Conservation (phyloP, 2,888 invertebrate genomes). For the Pilophorus perplexus region DNA sequence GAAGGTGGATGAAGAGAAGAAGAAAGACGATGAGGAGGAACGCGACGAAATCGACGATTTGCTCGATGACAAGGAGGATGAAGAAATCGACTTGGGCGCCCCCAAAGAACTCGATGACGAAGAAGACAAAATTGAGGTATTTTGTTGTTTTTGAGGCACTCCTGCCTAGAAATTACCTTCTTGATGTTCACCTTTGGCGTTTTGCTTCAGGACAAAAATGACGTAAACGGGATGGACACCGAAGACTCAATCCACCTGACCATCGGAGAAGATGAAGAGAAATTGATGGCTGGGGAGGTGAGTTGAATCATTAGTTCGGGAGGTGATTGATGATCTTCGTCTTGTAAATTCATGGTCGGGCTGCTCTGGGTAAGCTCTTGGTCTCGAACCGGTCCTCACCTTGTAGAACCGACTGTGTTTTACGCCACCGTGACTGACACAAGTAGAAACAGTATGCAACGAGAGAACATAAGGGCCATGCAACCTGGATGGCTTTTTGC, state of each 20-base stretch:
- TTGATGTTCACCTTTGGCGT: not conserved
- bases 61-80: slow-evolving; percentile 15
- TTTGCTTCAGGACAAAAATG: slow-evolving; percentile 41
- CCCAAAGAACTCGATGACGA: slow-evolving; percentile 43
- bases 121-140: slow-evolving; percentile 5
- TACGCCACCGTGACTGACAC: no score
- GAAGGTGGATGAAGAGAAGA: slow-evolving; percentile 20
- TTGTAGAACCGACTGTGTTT: no score
- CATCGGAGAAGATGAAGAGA: slow-evolving; percentile 75
- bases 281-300: slow-evolving; percentile 75
- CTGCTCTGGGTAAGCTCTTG: no score
- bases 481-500: no score
- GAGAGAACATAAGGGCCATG: no score
- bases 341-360: no score
- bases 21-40: slow-evolving; percentile 36
- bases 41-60: slow-evolving; percentile 13
- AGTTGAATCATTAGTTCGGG: slow-evolving; percentile 46
- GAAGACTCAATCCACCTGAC: slow-evolving; percentile 79
- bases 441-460: no score
- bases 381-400: no score
- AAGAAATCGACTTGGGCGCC: slow-evolving; percentile 24
- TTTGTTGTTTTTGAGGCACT: no score
- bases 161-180: no score
- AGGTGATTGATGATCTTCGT: no score
- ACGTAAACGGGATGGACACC: slow-evolving; percentile 62